Evolutionary conservation across 2,797 vertebrate species (phyloP), one percentile per base, ranked within the genome.

Genomic region (Premnoplex brunnescens): DNA sequence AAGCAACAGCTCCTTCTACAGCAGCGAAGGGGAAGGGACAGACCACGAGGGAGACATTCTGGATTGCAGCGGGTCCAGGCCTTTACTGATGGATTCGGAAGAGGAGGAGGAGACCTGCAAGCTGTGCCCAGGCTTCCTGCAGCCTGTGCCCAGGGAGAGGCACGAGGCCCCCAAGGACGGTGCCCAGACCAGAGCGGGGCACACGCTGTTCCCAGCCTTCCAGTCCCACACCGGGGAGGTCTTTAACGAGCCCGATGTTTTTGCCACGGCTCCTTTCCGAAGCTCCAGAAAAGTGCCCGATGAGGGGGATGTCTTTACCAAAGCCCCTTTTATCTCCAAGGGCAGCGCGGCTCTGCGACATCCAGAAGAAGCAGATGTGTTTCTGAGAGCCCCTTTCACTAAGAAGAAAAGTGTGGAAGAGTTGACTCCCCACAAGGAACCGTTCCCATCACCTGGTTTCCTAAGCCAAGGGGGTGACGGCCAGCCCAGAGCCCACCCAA

Each of bases 371-470:
- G 85, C 98, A 0, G 99, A 99, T 3, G 98, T 99, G 8, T 99
- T 99, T 94, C 98, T 99, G 54, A 98, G 98, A 97, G 99, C 99
- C 51, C 99, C 99, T 5, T 99, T 99, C 56, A 98, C 98, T 7
- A 99, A 98, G 95, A 98, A 97, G 97, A 99, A 98, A 39, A 98
- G 98, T 74, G 3, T 92, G 41, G 91, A 97, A 14, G 98, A 98
- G 76, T 3, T 95, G 73, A n/a, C 22, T 30, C 26, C 89, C 37
- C 97, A 95, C 7, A 96, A 95, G 85, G 97, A 98, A 21, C 39
- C 73, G 0, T 95, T 96, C 3, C 0, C 37, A 4, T 20, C 89
- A 0, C 48, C 84, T 0, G 2, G 26, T 12, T 90, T 97, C 88
- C 68, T 76, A 0, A 59, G 79, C 41, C 97, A 89, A 10, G 91